Conservation (phyloP, 2,888 invertebrate species). For the Philonicus albiceps region DNA sequence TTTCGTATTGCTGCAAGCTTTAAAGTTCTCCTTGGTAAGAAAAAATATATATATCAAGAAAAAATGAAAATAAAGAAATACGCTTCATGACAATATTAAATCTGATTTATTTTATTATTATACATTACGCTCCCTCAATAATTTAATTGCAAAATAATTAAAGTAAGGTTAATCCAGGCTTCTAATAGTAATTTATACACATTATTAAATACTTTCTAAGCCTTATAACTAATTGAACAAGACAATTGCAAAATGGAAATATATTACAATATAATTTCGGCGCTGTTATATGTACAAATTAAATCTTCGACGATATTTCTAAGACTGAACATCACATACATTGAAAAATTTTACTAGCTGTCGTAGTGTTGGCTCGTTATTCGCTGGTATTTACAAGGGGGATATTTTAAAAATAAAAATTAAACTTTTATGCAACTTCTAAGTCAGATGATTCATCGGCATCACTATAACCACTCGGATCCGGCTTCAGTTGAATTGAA, state of each 20-base stretch:
- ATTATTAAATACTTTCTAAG: not conserved
- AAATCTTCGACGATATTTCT: not conserved
- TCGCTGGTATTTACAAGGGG: not conserved
- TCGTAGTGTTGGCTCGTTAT: not conserved
- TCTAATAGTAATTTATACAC: not conserved
- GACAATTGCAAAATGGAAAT: constrained; percentile 1
- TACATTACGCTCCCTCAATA: constrained; percentile 9
- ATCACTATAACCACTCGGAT: constrained; percentile 66
- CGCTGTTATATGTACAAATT: not conserved
- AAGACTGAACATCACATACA: constrained; percentile 24
- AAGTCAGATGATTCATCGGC: constrained; percentile 80
- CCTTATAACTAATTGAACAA: constrained; percentile 11
- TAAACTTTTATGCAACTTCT: constrained; percentile 75
- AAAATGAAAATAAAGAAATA: not conserved
- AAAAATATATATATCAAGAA: too few species aligned
- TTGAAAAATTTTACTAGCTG: constrained; percentile 17
- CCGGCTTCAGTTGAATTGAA: constrained; percentile 59
- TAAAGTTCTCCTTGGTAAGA: too few species aligned
- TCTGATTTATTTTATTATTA: constrained; percentile 16
- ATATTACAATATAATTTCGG: constrained; percentile 2
- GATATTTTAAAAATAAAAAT: not conserved
- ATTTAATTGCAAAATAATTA: constrained; percentile 11
- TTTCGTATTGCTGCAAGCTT: too few species aligned
- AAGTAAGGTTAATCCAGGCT: not conserved
- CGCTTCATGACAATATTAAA: not conserved